Evolutionary conservation across 2,888 invertebrate genomes (phyloP).

Genomic region (Osmoderma eremita): DNA sequence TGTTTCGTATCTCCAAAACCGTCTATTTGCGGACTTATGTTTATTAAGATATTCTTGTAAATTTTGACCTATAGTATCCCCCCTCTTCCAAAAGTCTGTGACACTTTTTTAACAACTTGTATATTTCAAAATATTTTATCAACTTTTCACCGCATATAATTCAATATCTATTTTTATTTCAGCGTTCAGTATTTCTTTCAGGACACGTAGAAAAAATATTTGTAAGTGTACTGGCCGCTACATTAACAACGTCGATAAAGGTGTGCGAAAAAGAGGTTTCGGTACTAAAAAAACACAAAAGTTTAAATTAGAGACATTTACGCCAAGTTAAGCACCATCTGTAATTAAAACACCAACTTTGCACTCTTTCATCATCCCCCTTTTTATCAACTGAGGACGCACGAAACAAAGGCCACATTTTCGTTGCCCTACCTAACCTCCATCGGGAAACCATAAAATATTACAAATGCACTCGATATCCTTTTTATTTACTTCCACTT

Average conservation of each 20-base stretch:
- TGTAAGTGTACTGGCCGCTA: neutral
- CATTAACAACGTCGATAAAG: neutral
- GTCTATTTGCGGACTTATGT: no score
- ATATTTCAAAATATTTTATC: no score
- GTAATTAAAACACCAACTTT: neutral
- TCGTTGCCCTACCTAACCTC: no score
- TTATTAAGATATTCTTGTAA: no score
- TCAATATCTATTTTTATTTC: no score
- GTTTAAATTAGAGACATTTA: neutral
- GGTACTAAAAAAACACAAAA: conserved; percentile 1
- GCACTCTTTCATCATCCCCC: neutral
- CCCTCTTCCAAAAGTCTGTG: no score
- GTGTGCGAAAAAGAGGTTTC: neutral
- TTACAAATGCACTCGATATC: conserved; percentile 18
- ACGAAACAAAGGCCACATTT: neutral
- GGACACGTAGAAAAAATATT: no score
- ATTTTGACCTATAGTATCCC: no score
- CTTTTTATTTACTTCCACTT: conserved; percentile 15
- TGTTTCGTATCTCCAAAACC: no score
- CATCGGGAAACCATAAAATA: conserved; percentile 12
- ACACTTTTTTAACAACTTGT: no score
- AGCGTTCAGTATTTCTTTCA: no score
- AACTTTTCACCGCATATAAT: no score
- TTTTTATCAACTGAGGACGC: neutral
- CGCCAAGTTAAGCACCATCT: neutral